phyloP scores from a whole-genome alignment of 2,113 vertebrate species.

The Silurus glanis region DNA sequence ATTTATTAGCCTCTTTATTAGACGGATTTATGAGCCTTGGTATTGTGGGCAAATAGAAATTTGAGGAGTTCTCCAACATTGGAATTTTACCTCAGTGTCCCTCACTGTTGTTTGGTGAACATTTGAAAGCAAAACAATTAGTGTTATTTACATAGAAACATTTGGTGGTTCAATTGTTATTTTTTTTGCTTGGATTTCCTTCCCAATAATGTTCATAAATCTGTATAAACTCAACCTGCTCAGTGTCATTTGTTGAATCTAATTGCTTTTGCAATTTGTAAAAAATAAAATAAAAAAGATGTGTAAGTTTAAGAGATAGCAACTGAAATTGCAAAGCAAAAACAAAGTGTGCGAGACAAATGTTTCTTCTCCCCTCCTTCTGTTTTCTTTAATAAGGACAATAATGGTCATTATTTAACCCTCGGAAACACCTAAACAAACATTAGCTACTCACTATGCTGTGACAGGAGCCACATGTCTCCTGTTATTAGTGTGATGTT shows the following conservation, averaged over 20 bases:
- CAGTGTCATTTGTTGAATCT: neutral
- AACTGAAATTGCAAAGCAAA: neutral
- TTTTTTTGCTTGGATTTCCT: neutral
- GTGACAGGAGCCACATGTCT: neutral
- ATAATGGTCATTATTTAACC: neutral
- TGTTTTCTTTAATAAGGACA: neutral
- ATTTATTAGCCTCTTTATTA: neutral
- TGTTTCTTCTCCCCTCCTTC: neutral
- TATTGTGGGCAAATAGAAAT: neutral
- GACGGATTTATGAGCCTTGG: neutral
- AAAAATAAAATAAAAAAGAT: too few species aligned
- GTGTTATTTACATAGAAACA: too few species aligned
- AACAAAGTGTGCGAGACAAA: neutral
- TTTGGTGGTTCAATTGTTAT: neutral
- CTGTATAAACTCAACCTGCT: neutral
- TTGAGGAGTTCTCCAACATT: neutral
- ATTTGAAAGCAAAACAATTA: neutral
- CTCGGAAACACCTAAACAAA: neutral
- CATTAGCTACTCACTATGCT: neutral
- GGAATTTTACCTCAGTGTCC: neutral
- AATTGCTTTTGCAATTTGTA: neutral
- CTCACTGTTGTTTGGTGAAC: neutral
- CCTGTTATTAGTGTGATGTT: neutral
- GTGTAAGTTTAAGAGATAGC: neutral
- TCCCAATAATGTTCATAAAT: neutral